Conservation (phyloP, 2,113 vertebrate genomes). For the Aptenodytes forsteri region DNA sequence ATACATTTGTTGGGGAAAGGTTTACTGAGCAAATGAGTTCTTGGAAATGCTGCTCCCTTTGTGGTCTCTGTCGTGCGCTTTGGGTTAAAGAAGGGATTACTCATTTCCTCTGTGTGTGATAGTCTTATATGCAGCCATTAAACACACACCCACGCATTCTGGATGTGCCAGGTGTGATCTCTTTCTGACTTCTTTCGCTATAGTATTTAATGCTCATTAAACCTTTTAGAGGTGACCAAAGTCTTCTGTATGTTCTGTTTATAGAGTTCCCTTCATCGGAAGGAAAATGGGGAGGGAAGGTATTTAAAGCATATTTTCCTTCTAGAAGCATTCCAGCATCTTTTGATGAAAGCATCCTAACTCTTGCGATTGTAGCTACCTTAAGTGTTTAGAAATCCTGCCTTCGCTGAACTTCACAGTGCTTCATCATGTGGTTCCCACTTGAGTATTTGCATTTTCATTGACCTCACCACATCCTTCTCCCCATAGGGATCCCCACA, state of each 20-base stretch:
- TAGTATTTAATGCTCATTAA: not conserved
- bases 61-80: not conserved
- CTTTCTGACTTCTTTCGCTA: not conserved
- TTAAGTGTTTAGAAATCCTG: not conserved
- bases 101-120: not conserved
- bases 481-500: accelerated
- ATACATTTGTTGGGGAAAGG: not conserved
- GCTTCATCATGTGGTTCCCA: not conserved
- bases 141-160: not conserved
- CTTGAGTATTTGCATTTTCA: not conserved
- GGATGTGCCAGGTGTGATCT: not conserved
- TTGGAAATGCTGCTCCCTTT: not conserved
- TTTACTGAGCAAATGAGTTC: not conserved
- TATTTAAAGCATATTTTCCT: not conserved
- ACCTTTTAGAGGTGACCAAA: not conserved
- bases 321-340: not conserved
- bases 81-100: not conserved
- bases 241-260: not conserved
- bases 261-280: not conserved
- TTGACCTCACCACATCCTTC: not conserved
- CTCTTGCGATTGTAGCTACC: not conserved
- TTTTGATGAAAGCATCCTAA: not conserved
- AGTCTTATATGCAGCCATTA: not conserved
- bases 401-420: not conserved
- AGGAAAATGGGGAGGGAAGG: not conserved